phyloP scores from a whole-genome alignment of 2,797 vertebrate genomes.

The Lagodon rhomboides region DNA sequence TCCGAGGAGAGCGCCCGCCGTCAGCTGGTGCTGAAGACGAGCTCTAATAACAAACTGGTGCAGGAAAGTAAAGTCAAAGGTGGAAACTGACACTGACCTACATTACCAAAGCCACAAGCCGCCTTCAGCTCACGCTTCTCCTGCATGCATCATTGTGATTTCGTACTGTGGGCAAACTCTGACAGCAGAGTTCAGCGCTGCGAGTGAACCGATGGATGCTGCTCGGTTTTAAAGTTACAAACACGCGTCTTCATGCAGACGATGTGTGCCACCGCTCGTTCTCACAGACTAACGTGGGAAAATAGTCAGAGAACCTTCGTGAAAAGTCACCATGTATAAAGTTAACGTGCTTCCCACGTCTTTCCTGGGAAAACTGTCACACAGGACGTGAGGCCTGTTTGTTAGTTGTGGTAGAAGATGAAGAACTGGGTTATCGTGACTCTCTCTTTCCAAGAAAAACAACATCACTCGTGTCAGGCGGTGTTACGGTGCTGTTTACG shows the following conservation, averaged over 20 bases:
- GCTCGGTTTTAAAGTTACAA: not conserved
- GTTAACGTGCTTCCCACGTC: not conserved
- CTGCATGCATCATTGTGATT: constrained; percentile 27
- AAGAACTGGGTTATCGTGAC: not conserved
- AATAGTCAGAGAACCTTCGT: not conserved
- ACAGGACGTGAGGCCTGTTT: not conserved
- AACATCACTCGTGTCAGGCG: too few relatives aligned
- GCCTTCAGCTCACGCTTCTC: constrained; percentile 40
- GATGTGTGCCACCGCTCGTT: not conserved
- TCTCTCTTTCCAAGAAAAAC: too few relatives aligned
- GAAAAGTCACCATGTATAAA: not conserved
- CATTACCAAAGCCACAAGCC: constrained; percentile 76
- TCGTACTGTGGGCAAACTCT: constrained; percentile 20
- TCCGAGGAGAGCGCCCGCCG: not conserved
- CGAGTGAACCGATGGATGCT: not conserved
- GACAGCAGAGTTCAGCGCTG: not conserved
- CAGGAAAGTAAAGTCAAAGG: constrained; percentile 64
- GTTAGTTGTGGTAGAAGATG: too few relatives aligned
- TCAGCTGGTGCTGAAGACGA: constrained; percentile 33
- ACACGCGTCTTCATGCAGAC: not conserved
- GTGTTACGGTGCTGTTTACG: too few relatives aligned
- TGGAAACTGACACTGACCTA: constrained; percentile 79
- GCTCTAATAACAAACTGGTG: constrained; percentile 66
- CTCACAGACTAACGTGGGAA: not conserved
- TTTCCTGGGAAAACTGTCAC: not conserved